Percentiles rank a stretch among this genome's conserved stretches.
Conservation (phyloP, 1,140 invertebrate species). For the Vanessa tameamea region DNA sequence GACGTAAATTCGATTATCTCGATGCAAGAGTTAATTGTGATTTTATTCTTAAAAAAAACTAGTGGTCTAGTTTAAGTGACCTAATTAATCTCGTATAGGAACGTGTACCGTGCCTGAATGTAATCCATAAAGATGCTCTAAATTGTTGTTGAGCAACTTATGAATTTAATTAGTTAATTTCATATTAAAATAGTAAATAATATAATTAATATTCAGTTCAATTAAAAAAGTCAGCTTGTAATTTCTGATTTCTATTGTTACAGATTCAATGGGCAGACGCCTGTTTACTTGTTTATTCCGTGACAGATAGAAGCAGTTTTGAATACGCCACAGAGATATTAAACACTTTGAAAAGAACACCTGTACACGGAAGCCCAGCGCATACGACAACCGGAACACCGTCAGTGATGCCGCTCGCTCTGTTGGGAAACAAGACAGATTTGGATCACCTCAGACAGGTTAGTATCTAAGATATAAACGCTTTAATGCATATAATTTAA, state of each 20-base stretch:
- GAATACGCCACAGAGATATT: conserved; percentile 84
- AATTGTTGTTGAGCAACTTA: not conserved
- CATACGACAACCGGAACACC: conserved; percentile 50
- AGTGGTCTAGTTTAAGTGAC: conserved; percentile 5
- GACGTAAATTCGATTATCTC: not conserved
- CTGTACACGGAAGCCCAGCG: conserved; percentile 60
- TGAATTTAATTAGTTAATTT: not conserved
- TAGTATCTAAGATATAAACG: conserved; percentile 44
- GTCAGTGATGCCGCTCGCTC: conserved; percentile 81
- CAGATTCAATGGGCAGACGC: conserved; percentile 89
- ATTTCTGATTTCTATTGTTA: conserved; percentile 44
- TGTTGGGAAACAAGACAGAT: conserved; percentile 89
- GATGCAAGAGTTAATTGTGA: not conserved
- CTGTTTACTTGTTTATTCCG: conserved; percentile 89
- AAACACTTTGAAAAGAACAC: conserved; percentile 81
- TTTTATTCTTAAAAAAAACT: not conserved
- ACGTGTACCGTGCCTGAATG: not conserved
- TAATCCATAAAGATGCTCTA: not conserved
- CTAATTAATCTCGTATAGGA: conserved; percentile 7
- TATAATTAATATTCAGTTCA: no score
- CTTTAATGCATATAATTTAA: no score
- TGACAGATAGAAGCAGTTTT: conserved; percentile 87
- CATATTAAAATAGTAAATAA: no score
- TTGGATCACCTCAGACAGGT: conserved; percentile 88
- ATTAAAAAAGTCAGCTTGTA: no score